These are phyloP conservation scores for Sinella curviseta DNA, from an alignment of 1,140 invertebrate genomes.

Conservation along the genomic window DNA sequence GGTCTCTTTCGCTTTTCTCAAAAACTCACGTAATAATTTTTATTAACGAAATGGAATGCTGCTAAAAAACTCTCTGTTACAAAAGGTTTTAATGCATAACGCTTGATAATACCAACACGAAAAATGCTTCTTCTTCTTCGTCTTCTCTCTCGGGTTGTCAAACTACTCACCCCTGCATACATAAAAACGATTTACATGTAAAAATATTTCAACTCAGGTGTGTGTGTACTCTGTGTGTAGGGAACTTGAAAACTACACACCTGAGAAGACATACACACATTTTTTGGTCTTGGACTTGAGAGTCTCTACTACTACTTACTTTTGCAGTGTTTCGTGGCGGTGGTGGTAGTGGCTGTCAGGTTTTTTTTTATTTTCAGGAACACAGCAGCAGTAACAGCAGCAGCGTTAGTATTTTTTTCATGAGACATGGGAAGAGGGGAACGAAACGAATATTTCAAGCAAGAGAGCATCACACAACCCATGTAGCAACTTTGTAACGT, in stretches of 20 bases:
- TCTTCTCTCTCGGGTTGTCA: background rate
- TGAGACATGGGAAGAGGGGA: background rate
- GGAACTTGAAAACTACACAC: background rate
- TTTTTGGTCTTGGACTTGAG: background rate
- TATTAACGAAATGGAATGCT: background rate
- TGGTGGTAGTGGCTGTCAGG: background rate
- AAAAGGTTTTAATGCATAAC: background rate
- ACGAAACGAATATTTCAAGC: no score
- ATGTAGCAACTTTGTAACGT: background rate
- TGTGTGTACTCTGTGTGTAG: no score
- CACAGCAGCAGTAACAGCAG: no score
- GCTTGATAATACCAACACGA: background rate
- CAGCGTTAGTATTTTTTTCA: no score
- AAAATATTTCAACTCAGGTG: background rate
- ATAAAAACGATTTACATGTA: background rate
- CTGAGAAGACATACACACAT: background rate
- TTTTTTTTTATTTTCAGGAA: no score
- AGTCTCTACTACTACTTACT: no score
- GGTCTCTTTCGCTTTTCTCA: background rate
- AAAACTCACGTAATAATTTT: background rate
- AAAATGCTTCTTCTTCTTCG: background rate
- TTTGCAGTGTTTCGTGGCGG: no score
- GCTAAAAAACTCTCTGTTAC: no score
- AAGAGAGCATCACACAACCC: background rate
- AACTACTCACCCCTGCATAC: background rate